Base-by-base conservation (phyloP, 2,797 vertebrate species). In the Brachyrhaphis roseni region DNA sequence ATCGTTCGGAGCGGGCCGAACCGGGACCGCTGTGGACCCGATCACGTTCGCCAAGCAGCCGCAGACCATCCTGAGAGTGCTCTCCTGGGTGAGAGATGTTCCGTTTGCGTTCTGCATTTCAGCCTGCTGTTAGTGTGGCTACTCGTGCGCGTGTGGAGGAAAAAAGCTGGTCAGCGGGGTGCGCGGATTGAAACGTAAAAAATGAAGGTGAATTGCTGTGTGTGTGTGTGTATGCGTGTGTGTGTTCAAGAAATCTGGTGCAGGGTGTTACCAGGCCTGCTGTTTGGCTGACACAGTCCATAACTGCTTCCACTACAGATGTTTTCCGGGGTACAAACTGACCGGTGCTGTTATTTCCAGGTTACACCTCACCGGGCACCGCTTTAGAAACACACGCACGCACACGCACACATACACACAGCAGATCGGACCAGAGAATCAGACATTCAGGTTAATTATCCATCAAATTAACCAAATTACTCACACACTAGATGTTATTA, bases 1-100 rank as follows among this genome's bases (percentile, higher is more conserved):
- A 88, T 98, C 98, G 84, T 99, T 98, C 84, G 98, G 98, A 92
- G 98, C 97, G 81, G 98, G 98, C 77, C 95, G 96, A 87, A 93
- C 97, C 72, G 98, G 98, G 87, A 90, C 96, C 80, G 94, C 91
- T 43, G 82, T 98, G 75, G 97, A 99, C 93, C 98, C 97, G 62
- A 62, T 98, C 68, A 91, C 96, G 84, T 99, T 98, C 90, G 94
- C 95, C 62, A 96, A 96, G 86, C 97, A 98, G 89, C 98, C 97
- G 64, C 97, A 98, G 95, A 98, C 98, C 92, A 95, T 99, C 84
- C 96, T 99, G 47, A 94, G 98, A 93, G 92, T 96, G 82, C 87
- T 96, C 62, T 93, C 96, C 82, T 99, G 97, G 98, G 98, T 98
- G 94, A 98, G 97, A 89, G 78, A 59, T n/a, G 11, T 45, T 85